Conservation (phyloP, 2,113 vertebrate genomes). For the Xenopus laevis region DNA sequence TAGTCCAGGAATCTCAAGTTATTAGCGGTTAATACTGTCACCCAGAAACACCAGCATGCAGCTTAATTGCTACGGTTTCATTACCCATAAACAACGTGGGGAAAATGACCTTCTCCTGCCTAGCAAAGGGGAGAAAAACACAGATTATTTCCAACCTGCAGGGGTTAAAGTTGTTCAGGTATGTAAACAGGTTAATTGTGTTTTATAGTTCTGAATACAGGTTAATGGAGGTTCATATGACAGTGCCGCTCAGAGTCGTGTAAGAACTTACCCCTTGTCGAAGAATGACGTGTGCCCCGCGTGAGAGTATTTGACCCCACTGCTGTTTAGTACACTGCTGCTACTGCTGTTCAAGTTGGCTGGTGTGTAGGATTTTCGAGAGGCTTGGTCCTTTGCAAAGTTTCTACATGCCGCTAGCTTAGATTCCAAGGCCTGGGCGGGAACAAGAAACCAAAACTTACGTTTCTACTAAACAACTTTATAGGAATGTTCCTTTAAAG, state of each 20-base stretch:
- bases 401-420: conserved; percentile 95
- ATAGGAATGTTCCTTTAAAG: too few relatives aligned
- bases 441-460: not conserved
- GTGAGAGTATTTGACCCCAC: conserved; percentile 82
- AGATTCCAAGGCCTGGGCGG: conserved; percentile 88
- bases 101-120: conserved; percentile 87
- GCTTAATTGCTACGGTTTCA: conserved; percentile 60
- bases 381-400: conserved; percentile 94
- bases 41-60: conserved; percentile 61
- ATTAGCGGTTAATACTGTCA: conserved; percentile 42
- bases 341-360: conserved; percentile 69
- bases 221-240: too few relatives aligned
- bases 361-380: conserved; percentile 80
- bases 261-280: conserved; percentile 84
- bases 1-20: conserved; percentile 47
- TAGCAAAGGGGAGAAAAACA: conserved; percentile 67
- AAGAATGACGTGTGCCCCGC: conserved; percentile 88
- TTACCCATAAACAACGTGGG: conserved; percentile 87
- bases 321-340: conserved; percentile 70
- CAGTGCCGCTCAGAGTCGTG: too few relatives aligned
- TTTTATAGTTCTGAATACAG: too few relatives aligned
- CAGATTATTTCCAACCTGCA: conserved; percentile 16
- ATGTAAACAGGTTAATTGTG: too few relatives aligned
- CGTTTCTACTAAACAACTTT: too few relatives aligned
- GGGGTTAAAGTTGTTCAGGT: too few relatives aligned